Evolutionary conservation across 2,113 vertebrate genomes (phyloP), one percentile per base, ranked within the genome.

Genomic region (Actenoides lindsayi): DNA sequence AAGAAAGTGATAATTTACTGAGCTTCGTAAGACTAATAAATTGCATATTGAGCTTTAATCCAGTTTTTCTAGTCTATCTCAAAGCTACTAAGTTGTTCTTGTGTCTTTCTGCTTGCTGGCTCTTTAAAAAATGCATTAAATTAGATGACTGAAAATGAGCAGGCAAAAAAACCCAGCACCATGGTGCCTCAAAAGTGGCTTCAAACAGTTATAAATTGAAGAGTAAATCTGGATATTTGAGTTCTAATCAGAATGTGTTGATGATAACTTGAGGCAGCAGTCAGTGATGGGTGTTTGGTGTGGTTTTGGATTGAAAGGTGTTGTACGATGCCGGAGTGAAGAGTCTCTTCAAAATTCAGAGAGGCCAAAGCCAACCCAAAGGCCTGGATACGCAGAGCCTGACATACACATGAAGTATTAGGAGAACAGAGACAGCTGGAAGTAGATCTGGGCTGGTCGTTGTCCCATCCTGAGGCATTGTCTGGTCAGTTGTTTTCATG

Each of bases 401-500:
- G 57, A 33, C 17, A 5, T 21, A 11, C 3, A 57, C 41, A 14
- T 39, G 31, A 59, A 15, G 19, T 0, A 1, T 65, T 25, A 56
- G 44, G 39, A 54, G 46, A 14, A 59, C 48, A 71, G 28, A 59
- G 6, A 7, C 24, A 33, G 6, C 0, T 83, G 73, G 33, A 83
- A 54, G 35, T 51, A n/a, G 23, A 10, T 79, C n/a, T 86, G 89
- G 13, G 20, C 56, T 31, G 44, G 10, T 71, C 18, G 2, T 16
- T 59, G 21, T 27, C 87, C 63, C 25, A 18, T 73, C 25, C 35
- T 54, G 48, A 10, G 9, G 18, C 3, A 0, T 28, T 56, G 28
- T 28, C 33, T 2, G 4, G 3, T 35, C 10, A 56, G 12, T 74
- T 3, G 0, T 57, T 37, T 64, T 24, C 0, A 0, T 37, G 41